Evolutionary conservation across 30 jellyfish, hydroid and myxozoan genomes (phyloP).

Genomic region (Hydra vulgaris): DNA sequence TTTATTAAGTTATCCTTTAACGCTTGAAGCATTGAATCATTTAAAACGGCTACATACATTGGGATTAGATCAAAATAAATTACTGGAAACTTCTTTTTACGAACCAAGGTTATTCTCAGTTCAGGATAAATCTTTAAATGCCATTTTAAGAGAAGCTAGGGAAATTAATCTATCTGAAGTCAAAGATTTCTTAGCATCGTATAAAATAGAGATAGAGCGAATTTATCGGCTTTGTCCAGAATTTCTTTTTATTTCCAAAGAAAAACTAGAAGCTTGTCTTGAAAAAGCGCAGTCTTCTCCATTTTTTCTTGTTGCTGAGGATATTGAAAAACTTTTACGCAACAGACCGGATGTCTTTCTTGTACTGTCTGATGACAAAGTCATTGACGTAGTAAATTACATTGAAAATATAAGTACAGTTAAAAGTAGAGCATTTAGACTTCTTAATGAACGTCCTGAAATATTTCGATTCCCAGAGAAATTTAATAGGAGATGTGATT

Average conservation of each 20-base stretch:
- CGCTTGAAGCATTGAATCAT: background rate
- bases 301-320: conserved; percentile 10
- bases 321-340: conserved; percentile 11
- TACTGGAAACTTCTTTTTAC: background rate
- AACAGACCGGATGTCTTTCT: conserved; percentile 17
- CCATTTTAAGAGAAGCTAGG: too few relatives aligned
- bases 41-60: background rate
- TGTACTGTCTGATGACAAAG: background rate
- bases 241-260: background rate
- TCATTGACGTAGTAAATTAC: background rate
- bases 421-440: conserved; percentile 8
- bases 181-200: background rate
- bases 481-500: background rate
- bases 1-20: background rate
- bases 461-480: background rate
- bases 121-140: background rate
- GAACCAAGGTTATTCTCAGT: background rate
- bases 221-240: conserved; percentile 14
- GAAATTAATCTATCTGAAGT: background rate
- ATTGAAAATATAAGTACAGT: conserved; percentile 2
- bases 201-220: background rate
- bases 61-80: background rate
- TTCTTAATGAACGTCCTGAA: conserved; percentile 19
- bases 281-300: background rate
- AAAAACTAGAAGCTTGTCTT: conserved; percentile 6